A percentile compares a stretch with the other conserved stretches of the same genome.
Conservation (phyloP, 2,888 invertebrate genomes). For the Apamea monoglypha region DNA sequence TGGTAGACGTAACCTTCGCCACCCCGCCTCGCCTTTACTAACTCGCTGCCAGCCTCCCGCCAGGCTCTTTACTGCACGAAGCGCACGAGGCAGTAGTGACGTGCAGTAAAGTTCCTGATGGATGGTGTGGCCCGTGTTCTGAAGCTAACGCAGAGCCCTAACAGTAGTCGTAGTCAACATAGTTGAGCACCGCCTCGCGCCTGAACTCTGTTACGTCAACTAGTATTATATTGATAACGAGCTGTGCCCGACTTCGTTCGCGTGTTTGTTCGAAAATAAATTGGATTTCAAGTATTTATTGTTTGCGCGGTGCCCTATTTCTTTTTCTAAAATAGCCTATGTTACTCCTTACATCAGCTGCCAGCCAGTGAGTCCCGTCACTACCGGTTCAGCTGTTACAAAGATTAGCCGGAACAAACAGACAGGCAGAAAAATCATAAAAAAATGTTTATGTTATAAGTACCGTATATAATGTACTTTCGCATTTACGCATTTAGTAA, state of each 20-base stretch:
- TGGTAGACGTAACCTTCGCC: constrained; percentile 56
- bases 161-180: constrained; percentile 13
- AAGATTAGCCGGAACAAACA: too few species aligned
- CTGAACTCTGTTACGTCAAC: background rate
- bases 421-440: too few species aligned
- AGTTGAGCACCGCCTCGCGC: background rate
- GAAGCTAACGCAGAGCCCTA: constrained; percentile 13
- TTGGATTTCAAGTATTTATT: too few species aligned
- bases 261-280: too few species aligned
- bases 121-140: background rate
- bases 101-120: constrained; percentile 23
- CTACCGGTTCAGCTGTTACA: too few species aligned
- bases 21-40: constrained; percentile 55
- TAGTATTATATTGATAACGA: background rate
- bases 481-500: too few species aligned
- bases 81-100: background rate
- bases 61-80: constrained; percentile 13
- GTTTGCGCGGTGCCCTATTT: too few species aligned
- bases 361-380: background rate
- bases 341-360: background rate
- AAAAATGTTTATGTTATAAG: too few species aligned
- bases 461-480: too few species aligned
- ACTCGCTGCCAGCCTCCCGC: constrained; percentile 24
- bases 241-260: background rate
- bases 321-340: background rate